Evolutionary conservation across 2,113 vertebrate species (phyloP), one percentile per base, ranked within the genome.

Genomic region (Zapornia atra): DNA sequence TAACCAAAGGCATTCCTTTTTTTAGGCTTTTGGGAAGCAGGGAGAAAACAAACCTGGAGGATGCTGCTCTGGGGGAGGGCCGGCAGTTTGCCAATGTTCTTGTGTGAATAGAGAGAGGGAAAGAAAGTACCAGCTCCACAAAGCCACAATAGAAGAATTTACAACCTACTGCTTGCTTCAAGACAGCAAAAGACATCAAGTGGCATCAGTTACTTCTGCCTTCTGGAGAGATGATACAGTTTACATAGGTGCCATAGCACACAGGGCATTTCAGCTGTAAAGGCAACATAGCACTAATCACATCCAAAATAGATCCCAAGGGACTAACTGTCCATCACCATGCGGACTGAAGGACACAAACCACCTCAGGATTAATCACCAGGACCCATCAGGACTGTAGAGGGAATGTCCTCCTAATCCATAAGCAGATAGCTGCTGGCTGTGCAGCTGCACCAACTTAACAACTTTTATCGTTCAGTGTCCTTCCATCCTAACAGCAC

Each of bases 31-130:
- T 85, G 66, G 84, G 84, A 83, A 73, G 68, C 56, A 51, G 81
- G 20, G n/a, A 48, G 82, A 90, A 93, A 96, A 89, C 81, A 91
- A 82, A 94, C 89, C 59, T 65, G 44, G 53, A 65, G 81, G 88
- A 95, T 79, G 83, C 82, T 56, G 89, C 40, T 89, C 75, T 38
- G 1, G 18, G 70, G 75, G 88, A 95, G 53, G 46, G 51, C 56
- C 38, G 82, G 86, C 46, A 59, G 63, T 61, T 83, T 86, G 91
- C 61, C 91, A 95, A 69, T 4, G 17, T 21, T 65, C 54, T 77
- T 86, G 78, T 59, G 83, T 65, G 40, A 36, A 44, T 18, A 44
- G 42, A 87, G 10, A 8, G 31, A 78, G 66, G 44, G 75, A 71
- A 82, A 60, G 70, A 64, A 82, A 66, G 86, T 14, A 15, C 22